These are phyloP conservation scores for Drosophila triauraria DNA, from an alignment of 1,140 invertebrate species.

Conservation along the genomic window DNA sequence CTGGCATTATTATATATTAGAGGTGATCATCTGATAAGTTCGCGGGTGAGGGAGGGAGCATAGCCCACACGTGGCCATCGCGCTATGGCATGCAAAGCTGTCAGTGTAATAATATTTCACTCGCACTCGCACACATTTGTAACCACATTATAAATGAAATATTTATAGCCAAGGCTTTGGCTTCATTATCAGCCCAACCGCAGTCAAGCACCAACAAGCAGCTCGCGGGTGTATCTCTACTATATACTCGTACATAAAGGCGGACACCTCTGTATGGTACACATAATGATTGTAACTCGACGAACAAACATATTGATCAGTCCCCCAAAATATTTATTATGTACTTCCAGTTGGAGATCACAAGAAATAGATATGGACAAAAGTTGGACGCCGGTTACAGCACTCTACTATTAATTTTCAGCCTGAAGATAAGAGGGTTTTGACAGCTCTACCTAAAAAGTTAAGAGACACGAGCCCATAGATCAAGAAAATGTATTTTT, in stretches of 20 bases:
- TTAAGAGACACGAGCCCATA: background rate
- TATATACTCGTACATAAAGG: background rate
- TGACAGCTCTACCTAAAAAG: slow-evolving; percentile 5
- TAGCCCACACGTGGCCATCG: slow-evolving; percentile 28
- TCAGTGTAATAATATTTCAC: slow-evolving; percentile 53
- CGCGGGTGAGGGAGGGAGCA: background rate
- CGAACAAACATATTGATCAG: background rate
- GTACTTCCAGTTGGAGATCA: slow-evolving; percentile 14
- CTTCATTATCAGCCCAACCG: slow-evolving; percentile 53
- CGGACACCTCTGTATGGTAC: slow-evolving; percentile 5
- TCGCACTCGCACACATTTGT: slow-evolving; percentile 22
- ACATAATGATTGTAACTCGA: slow-evolving; percentile 1
- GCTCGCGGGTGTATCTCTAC: slow-evolving; percentile 2
- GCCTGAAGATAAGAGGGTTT: background rate
- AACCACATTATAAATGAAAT: slow-evolving; percentile 54
- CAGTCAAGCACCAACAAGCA: slow-evolving; percentile 13
- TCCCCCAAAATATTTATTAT: background rate
- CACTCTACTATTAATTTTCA: too few species aligned
- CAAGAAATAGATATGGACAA: slow-evolving; percentile 4
- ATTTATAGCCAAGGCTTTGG: slow-evolving; percentile 58
- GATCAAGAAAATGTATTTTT: background rate
- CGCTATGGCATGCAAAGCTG: slow-evolving; percentile 18
- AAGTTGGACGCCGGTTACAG: background rate
- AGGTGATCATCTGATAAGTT: slow-evolving; percentile 50
- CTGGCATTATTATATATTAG: slow-evolving; percentile 6